A percentile compares a stretch with the other conserved stretches of the same genome.
These are phyloP conservation scores for Gonocerus acuteangulatus DNA, from an alignment of 2,888 invertebrate genomes.

Conservation along the genomic window DNA sequence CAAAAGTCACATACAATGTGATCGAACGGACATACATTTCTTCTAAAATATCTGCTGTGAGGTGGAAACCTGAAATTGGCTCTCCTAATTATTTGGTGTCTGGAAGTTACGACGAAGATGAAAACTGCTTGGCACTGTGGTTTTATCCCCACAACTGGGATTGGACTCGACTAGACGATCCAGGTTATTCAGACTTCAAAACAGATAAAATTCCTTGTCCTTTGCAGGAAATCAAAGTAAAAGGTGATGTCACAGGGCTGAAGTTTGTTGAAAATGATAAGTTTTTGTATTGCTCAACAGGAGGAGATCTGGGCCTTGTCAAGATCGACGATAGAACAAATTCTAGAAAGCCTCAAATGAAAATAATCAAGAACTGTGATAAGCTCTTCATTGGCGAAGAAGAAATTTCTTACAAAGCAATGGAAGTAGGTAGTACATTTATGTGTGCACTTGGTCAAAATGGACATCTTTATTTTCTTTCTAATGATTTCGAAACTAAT, in stretches of 20 bases:
- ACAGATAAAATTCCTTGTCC: conserved; percentile 5
- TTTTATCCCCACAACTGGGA: conserved; percentile 15
- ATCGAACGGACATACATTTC: conserved; percentile 15
- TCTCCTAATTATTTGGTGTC: conserved; percentile 21
- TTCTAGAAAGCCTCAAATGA: conserved; percentile 4
- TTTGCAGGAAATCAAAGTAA: conserved; percentile 13
- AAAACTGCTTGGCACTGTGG: conserved; percentile 28
- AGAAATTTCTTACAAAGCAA: neutral
- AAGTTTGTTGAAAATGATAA: conserved; percentile 23
- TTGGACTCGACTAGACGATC: conserved; percentile 11
- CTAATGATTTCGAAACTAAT: neutral
- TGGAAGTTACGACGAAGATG: conserved; percentile 27
- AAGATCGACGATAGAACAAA: neutral
- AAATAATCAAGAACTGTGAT: neutral
- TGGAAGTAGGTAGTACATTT: conserved; percentile 5
- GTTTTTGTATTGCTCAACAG: conserved; percentile 27
- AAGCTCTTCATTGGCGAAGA: conserved; percentile 21
- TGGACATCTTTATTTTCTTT: conserved; percentile 18
- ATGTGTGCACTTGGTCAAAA: neutral
- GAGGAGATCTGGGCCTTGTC: conserved; percentile 21
- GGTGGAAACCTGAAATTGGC: conserved; percentile 17
- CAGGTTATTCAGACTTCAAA: neutral
- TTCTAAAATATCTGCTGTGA: conserved; percentile 7
- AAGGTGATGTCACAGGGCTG: conserved; percentile 28
- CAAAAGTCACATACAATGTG: conserved; percentile 4